Conservation (phyloP, 2,888 invertebrate genomes). For the Tipula unca region DNA sequence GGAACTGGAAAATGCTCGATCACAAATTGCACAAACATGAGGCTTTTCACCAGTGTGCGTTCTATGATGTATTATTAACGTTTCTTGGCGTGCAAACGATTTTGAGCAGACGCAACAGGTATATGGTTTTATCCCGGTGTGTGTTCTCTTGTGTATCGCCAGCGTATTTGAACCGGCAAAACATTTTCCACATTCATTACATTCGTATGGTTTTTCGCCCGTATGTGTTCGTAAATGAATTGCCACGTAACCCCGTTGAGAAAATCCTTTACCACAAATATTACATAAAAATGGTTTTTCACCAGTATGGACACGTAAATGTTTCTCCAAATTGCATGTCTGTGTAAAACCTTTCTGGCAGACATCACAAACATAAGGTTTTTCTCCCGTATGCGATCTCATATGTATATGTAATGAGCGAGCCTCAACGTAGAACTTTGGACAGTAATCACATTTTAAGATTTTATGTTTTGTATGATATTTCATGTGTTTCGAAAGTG, state of each 20-base stretch:
- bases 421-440: slow-evolving; percentile 44
- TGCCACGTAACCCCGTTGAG: slow-evolving; percentile 23
- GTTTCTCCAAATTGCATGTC: slow-evolving; percentile 23
- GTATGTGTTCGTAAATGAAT: slow-evolving; percentile 28
- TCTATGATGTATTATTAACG: slow-evolving; percentile 26
- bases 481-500: slow-evolving; percentile 46
- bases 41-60: slow-evolving; percentile 27
- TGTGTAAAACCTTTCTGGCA: slow-evolving; percentile 23
- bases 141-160: slow-evolving; percentile 28
- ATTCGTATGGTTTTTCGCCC: slow-evolving; percentile 25
- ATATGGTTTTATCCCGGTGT: slow-evolving; percentile 28
- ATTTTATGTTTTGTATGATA: slow-evolving; percentile 46
- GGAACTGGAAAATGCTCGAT: slow-evolving; percentile 27
- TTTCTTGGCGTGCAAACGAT: slow-evolving; percentile 27
- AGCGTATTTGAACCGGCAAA: slow-evolving; percentile 29
- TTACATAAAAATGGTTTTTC: slow-evolving; percentile 25
- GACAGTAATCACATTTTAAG: slow-evolving; percentile 42
- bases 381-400: slow-evolving; percentile 23
- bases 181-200: slow-evolving; percentile 27
- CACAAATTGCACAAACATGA: slow-evolving; percentile 27
- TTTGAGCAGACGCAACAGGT: slow-evolving; percentile 27
- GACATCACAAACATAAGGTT: slow-evolving; percentile 21
- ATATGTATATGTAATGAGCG: slow-evolving; percentile 28
- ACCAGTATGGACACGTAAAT: slow-evolving; percentile 24
- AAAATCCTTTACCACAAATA: slow-evolving; percentile 25